Evolutionary conservation across 64 coral and sea anemone genomes (phyloP), one percentile per base, ranked within the genome.

Genomic region (Actinia equina): DNA sequence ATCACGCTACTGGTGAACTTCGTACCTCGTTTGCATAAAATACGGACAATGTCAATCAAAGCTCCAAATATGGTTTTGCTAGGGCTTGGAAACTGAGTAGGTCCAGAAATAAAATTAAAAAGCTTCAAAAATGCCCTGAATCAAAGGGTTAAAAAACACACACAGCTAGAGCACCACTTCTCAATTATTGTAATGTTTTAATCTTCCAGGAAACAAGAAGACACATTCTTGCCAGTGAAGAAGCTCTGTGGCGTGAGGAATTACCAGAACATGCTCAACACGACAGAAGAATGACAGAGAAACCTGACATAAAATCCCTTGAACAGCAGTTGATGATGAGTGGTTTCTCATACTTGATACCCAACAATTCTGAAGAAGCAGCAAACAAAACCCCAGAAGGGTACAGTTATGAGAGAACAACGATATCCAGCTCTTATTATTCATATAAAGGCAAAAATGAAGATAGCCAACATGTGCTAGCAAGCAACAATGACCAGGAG

Each of bases 391-490:
- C 19, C 23, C 59, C 80, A 51, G 20, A 82, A 85, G 83, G 55
- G 52, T 81, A 49, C 78, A 81, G 18, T 85, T 85, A 60, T 62
- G 83, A 63, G n/a, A 63, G 43, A 37, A 85, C 83, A 63, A 85
- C 83, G 43, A 85, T 85, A 85, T 85, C 83, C 61, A 85, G 83
- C 55, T 60, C 83, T 18, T 85, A 60, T 59, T 85, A 43, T 53
- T 22, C 52, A 14, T 63, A 61, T 15, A 85, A 85, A 53, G 83
- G 54, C 59, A 85, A 85, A 49, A 26, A 12, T 2, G 69, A 74
- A 27, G 69, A 74, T n/a, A 23, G 20, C 69, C 69, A 41, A 3
- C 69, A 37, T 30, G 69, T 2, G n/a, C 15, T 69, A 69, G 3
- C 19, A n/a, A 74, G 69, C 4, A 74, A 74, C 41, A 74, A 74